These are phyloP conservation scores for Oenanthe melanoleuca DNA, from an alignment of 2,113 vertebrate genomes.

Conservation along the genomic window DNA sequence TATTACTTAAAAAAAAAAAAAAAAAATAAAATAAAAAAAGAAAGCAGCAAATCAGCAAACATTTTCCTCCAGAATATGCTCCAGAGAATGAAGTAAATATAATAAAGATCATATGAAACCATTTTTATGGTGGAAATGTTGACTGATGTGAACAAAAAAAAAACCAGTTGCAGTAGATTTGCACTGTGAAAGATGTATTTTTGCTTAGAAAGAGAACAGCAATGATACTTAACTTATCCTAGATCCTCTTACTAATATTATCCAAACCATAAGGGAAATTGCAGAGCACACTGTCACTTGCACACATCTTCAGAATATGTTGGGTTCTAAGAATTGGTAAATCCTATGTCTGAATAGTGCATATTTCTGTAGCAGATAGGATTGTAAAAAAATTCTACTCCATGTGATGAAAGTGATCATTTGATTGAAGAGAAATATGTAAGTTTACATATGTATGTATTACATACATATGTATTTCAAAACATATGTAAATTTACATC, in stretches of 20 bases:
- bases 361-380: not conserved
- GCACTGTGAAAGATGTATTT: not conserved
- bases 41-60: rapidly evolving
- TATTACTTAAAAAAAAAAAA: not conserved
- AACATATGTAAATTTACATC: not conserved
- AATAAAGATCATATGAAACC: not conserved
- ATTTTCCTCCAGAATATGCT: not conserved
- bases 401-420: not conserved
- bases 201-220: not conserved
- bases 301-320: not conserved
- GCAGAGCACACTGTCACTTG: not conserved
- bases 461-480: no score
- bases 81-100: not conserved
- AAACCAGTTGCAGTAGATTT: not conserved
- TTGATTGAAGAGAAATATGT: not conserved
- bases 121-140: not conserved
- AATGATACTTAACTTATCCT: not conserved
- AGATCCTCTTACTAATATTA: not conserved
- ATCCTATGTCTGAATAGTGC: not conserved
- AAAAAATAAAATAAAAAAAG: not conserved
- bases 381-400: not conserved
- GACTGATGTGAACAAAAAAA: not conserved
- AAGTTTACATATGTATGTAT: not conserved
- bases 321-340: not conserved
- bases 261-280: not conserved